A percentile compares a stretch with the other conserved stretches of the same genome.
Conservation (phyloP, 2,113 vertebrate species). For the Oxygymnocypris stewartii region DNA sequence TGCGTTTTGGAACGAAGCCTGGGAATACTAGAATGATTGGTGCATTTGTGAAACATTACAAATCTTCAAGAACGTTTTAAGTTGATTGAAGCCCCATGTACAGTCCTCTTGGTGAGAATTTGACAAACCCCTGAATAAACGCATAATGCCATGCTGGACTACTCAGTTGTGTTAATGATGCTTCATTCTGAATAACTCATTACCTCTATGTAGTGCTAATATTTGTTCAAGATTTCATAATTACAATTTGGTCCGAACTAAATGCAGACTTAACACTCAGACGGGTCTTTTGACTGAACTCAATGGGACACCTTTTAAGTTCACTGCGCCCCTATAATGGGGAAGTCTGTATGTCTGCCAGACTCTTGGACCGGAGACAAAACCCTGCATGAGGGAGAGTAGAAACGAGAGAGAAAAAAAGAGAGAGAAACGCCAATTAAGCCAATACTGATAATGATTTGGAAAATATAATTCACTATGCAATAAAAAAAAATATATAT, state of each 20-base stretch:
- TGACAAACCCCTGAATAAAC: slow-evolving; percentile 1
- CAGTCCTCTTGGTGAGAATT: neutral
- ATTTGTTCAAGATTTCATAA: slow-evolving; percentile 41
- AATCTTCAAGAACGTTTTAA: neutral
- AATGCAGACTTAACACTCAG: slow-evolving; percentile 27
- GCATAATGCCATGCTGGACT: neutral
- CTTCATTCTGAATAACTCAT: neutral
- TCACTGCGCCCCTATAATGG: neutral
- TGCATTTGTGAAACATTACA: neutral
- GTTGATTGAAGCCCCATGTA: neutral
- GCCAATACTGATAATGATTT: slow-evolving; percentile 19
- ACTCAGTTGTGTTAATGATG: neutral
- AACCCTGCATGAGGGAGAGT: slow-evolving; percentile 25
- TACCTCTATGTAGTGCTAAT: slow-evolving; percentile 15
- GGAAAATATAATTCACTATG: slow-evolving; percentile 22
- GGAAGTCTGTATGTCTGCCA: slow-evolving; percentile 29
- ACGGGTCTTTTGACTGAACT: slow-evolving; percentile 10
- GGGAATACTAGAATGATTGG: slow-evolving; percentile 9
- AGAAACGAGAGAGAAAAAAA: too few relatives aligned
- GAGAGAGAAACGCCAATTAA: slow-evolving; percentile 38
- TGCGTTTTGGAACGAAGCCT: slow-evolving; percentile 33
- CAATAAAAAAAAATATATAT: neutral
- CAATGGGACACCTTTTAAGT: neutral
- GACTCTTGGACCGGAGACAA: slow-evolving; percentile 34
- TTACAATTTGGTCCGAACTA: slow-evolving; percentile 26